phyloP scores from a whole-genome alignment of 2,888 invertebrate genomes.

The Apotomis betuletana region DNA sequence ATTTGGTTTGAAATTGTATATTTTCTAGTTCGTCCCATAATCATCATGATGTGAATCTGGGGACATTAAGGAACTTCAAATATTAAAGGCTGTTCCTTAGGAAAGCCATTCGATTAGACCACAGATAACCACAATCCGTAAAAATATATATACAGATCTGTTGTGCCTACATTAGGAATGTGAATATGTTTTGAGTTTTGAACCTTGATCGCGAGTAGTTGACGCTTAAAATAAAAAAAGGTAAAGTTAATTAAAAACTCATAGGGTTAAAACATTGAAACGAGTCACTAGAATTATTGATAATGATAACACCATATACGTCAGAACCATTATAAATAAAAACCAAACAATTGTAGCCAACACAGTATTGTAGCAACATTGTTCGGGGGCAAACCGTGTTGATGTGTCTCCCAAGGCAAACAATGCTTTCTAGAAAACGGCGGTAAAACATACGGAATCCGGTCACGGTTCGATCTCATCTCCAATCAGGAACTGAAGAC shows the following conservation, averaged over 20 bases:
- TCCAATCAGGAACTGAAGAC: constrained; percentile 42
- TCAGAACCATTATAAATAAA: constrained; percentile 9
- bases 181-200: no score
- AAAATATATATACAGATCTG: no score
- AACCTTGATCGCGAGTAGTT: not conserved
- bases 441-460: constrained; percentile 35
- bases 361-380: not conserved
- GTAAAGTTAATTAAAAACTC: not conserved
- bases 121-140: no score
- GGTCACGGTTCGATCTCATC: constrained; percentile 41
- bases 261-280: not conserved
- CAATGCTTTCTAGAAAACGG: constrained; percentile 29
- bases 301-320: constrained; percentile 20
- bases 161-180: no score
- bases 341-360: not conserved
- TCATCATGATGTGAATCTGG: no score
- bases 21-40: no score
- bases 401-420: not conserved
- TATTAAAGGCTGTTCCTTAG: no score
- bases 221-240: no score
- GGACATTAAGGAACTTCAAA: no score
- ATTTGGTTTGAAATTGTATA: no score
- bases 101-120: no score
- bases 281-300: constrained; percentile 14
- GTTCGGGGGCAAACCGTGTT: not conserved